Evolutionary conservation across 2,888 invertebrate species (phyloP), one percentile per base, ranked within the genome.

Genomic region (Melanchra persicariae): DNA sequence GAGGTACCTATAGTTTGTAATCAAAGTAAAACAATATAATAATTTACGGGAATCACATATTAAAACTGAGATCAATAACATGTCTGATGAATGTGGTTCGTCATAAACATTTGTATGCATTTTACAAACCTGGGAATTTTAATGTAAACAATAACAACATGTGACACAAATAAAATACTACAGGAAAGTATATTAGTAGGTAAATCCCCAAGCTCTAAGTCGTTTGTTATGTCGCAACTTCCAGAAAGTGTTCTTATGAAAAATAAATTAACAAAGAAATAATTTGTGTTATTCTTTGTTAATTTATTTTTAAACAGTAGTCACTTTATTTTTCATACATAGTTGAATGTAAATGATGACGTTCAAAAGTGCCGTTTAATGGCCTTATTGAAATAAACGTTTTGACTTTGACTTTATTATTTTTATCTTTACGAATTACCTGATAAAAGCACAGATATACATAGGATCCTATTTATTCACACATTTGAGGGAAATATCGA

Each of bases 41-140:
- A n/a, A 30, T n/a, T 58, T 12, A 40, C 45, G 2, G 9, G 60
- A 47, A 71, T 71, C 19, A 55, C n/a, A 7, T 30, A 54, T 52
- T 30, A 22, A 40, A 34, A 12, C 47, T 61, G 72, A 43, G 47
- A 72, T 71, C 7, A 47, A 1, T 30, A 22, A 54, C 24, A 58
- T 55, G 54, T 71, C 61, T 30, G n/a, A 47, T 54, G 3, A 47
- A 70, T 26, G 12, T 45, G 26, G 19, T 26, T 45, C 58, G n/a
- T 45, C 26, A 22, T 47, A 24, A 12, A 9, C 17, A 45, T 9
- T 1, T 68, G 7, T 15, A 30, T 6, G 5, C 5, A 57, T 9
- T 40, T 66, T 22, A 22, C 6, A n/a, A 49, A 60, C n/a, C 17
- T 22, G 0, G 1, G 19, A 40, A 63, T n/a, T 10, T 17, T 10